phyloP scores from a whole-genome alignment of 2,113 vertebrate genomes.

The Dasyornis broadbenti region DNA sequence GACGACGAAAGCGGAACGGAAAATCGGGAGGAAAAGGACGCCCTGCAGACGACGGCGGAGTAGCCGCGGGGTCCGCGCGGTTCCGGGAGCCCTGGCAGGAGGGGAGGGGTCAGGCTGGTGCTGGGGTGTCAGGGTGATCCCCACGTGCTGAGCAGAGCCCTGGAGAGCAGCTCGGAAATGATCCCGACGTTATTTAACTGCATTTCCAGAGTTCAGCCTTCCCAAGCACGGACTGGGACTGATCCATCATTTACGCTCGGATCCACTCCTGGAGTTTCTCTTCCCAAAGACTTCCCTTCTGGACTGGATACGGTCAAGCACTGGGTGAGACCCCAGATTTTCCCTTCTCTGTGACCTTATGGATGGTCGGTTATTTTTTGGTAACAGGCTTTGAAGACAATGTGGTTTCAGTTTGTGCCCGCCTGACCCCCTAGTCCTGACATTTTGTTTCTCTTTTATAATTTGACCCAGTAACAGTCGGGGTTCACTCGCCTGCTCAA shows the following conservation, averaged over 20 bases:
- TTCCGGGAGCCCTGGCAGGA: conserved; percentile 17
- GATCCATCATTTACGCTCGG: not conserved
- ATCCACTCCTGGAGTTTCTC: not conserved
- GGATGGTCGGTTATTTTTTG: conserved; percentile 46
- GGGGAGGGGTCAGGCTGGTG: not conserved
- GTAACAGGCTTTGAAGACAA: conserved; percentile 46
- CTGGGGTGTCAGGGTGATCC: conserved; percentile 32
- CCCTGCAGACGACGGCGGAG: conserved; percentile 63
- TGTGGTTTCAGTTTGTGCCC: conserved; percentile 64
- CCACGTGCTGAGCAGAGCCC: conserved; percentile 28
- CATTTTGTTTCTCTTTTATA: conserved; percentile 56
- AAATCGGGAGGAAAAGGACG: conserved; percentile 79
- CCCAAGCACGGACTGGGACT: not conserved
- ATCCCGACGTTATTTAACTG: not conserved
- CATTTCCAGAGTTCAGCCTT: conserved; percentile 14
- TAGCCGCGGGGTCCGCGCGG: not conserved
- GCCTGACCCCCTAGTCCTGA: conserved; percentile 62
- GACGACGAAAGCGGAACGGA: conserved; percentile 80
- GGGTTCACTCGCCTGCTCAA: conserved; percentile 34
- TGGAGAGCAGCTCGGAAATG: not conserved
- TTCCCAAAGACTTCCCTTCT: conserved; percentile 53
- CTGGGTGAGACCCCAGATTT: conserved; percentile 16
- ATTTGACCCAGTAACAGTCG: conserved; percentile 46
- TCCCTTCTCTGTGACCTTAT: conserved; percentile 28
- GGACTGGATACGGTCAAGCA: not conserved